These are phyloP conservation scores for Eulimnadia texana DNA, from an alignment of 1,140 invertebrate species.

Conservation along the genomic window DNA sequence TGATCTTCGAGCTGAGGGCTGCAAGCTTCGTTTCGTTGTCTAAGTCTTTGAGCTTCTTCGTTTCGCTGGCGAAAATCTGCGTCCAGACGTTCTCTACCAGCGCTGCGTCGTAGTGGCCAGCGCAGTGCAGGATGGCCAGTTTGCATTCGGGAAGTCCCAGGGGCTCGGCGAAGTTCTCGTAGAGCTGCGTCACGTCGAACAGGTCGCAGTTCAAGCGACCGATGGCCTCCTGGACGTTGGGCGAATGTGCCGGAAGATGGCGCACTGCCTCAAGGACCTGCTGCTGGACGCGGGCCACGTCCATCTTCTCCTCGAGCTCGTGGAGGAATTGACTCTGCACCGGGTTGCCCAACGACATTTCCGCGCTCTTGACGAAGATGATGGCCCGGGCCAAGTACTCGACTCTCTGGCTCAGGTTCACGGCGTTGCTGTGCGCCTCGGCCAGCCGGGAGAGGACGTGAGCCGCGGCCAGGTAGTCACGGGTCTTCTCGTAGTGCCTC, in stretches of 20 bases:
- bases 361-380: constrained; percentile 80
- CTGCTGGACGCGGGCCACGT: constrained; percentile 66
- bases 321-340: constrained; percentile 66
- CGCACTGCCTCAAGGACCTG: constrained; percentile 46
- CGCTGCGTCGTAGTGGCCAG: constrained; percentile 55
- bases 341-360: constrained; percentile 46
- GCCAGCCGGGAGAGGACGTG: constrained; percentile 77
- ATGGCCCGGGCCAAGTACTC: constrained; percentile 87
- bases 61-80: constrained; percentile 12
- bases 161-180: constrained; percentile 65
- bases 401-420: constrained; percentile 47
- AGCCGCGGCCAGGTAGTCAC: constrained; percentile 84
- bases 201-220: constrained; percentile 37
- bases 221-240: constrained; percentile 27
- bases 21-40: constrained; percentile 10
- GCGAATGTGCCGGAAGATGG: constrained; percentile 32
- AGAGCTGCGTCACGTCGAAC: constrained; percentile 35
- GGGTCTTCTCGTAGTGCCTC: constrained; percentile 88
- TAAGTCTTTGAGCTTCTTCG: constrained; percentile 9
- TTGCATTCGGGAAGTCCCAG: constrained; percentile 71
- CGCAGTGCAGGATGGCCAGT: constrained; percentile 67
- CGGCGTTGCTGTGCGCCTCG: constrained; percentile 45
- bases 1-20: constrained; percentile 6
- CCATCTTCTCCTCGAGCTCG: constrained; percentile 85
- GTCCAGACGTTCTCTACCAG: constrained; percentile 20